Conservation (phyloP, 1,140 invertebrate species). For the Panagrolaimus sp. region DNA sequence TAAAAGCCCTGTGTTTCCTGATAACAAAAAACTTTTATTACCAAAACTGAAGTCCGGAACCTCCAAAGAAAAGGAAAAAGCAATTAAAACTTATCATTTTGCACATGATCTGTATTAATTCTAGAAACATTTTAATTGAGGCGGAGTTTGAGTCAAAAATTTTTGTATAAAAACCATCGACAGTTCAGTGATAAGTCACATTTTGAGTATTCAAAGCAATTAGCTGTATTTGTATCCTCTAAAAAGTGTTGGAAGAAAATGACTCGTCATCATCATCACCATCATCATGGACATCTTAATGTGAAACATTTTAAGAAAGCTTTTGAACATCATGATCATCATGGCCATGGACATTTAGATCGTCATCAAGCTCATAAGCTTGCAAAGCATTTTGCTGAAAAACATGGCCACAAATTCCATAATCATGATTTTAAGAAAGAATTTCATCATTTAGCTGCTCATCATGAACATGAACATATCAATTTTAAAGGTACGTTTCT, state of each 20-base stretch:
- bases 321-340: not conserved
- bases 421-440: not conserved
- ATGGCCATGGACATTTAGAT: slow-evolving; percentile 9
- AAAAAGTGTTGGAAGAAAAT: not conserved
- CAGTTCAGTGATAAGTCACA: not conserved
- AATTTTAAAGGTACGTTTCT: too few species aligned
- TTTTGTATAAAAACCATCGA: not conserved
- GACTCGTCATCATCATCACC: not conserved
- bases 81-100: too few species aligned
- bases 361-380: slow-evolving; percentile 3
- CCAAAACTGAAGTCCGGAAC: too few species aligned
- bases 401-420: not conserved
- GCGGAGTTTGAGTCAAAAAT: not conserved
- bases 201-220: not conserved
- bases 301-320: slow-evolving; percentile 8
- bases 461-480: slow-evolving; percentile 1
- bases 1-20: too few species aligned
- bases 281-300: not conserved
- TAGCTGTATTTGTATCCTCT: not conserved
- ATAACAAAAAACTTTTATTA: too few species aligned
- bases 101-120: not conserved
- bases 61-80: too few species aligned
- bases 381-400: not conserved
- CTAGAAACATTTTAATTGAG: not conserved
- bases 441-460: not conserved